A percentile compares a stretch with the other conserved stretches of the same genome.
These are phyloP conservation scores for Pipa parva DNA, from an alignment of 2,113 vertebrate genomes.

Conservation along the genomic window DNA sequence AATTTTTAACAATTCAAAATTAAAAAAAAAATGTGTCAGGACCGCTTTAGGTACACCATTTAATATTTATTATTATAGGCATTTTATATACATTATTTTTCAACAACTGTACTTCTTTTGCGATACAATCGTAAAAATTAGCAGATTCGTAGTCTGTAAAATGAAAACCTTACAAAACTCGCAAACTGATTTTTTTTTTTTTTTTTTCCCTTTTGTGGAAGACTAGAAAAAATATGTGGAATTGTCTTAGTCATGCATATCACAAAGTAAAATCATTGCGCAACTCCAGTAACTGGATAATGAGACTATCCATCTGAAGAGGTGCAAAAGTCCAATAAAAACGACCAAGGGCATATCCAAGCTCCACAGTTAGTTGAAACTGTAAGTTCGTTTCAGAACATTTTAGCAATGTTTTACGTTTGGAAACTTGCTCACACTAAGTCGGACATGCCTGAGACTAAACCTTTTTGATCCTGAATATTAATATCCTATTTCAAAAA, in stretches of 20 bases:
- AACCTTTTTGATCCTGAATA: not conserved
- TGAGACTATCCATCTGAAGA: conserved; percentile 54
- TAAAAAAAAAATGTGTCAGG: not conserved
- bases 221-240: conserved; percentile 95
- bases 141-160: conserved; percentile 89
- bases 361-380: not conserved
- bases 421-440: not conserved
- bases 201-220: conserved; percentile 72
- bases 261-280: conserved; percentile 83
- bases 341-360: not conserved
- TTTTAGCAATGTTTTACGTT: not conserved
- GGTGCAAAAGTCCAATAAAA: conserved; percentile 69
- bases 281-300: conserved; percentile 83
- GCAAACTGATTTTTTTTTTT: conserved; percentile 86
- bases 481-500: conserved; percentile 19
- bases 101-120: conserved; percentile 84
- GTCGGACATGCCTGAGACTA: not conserved
- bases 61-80: conserved; percentile 99
- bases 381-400: not conserved
- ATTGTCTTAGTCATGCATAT: conserved; percentile 98
- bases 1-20: too few relatives aligned
- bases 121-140: conserved; percentile 98
- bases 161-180: conserved; percentile 91
- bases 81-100: conserved; percentile 99
- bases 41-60: conserved; percentile 91